phyloP scores from a whole-genome alignment of 2,113 vertebrate species.

The Drymodes brunneopygia region DNA sequence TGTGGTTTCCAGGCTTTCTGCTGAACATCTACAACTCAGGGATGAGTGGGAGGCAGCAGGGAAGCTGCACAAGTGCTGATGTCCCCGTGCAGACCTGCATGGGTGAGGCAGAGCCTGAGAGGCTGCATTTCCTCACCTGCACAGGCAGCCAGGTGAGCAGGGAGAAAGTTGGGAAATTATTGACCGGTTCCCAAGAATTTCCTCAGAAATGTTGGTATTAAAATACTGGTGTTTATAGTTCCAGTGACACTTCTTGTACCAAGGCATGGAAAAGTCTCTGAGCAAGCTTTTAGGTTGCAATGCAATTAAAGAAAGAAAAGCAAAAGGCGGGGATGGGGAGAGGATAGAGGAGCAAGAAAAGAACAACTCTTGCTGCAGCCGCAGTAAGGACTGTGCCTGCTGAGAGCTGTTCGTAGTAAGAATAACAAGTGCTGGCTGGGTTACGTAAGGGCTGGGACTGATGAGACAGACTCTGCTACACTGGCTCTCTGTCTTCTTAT shows the following conservation, averaged over 20 bases:
- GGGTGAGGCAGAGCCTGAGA: background rate
- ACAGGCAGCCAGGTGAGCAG: background rate
- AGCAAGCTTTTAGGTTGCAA: background rate
- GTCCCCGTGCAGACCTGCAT: accelerated
- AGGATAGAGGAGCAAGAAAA: background rate
- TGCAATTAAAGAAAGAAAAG: background rate
- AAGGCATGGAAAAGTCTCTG: background rate
- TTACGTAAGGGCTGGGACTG: background rate
- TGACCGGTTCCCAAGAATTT: background rate
- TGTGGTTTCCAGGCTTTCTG: background rate
- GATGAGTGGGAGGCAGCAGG: background rate
- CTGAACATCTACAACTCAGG: background rate
- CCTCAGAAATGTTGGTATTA: background rate
- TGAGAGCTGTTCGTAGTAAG: background rate
- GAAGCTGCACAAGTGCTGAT: background rate
- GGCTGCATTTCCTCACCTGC: background rate
- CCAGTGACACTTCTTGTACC: background rate
- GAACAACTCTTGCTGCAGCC: background rate
- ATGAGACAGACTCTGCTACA: background rate
- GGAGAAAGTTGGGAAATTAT: background rate
- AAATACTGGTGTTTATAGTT: background rate
- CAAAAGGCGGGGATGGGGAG: accelerated
- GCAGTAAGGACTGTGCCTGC: background rate
- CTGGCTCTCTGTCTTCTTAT: background rate
- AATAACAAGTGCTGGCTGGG: background rate